Conservation (phyloP, 1,140 invertebrate genomes). For the Brachionus paranguensis region DNA sequence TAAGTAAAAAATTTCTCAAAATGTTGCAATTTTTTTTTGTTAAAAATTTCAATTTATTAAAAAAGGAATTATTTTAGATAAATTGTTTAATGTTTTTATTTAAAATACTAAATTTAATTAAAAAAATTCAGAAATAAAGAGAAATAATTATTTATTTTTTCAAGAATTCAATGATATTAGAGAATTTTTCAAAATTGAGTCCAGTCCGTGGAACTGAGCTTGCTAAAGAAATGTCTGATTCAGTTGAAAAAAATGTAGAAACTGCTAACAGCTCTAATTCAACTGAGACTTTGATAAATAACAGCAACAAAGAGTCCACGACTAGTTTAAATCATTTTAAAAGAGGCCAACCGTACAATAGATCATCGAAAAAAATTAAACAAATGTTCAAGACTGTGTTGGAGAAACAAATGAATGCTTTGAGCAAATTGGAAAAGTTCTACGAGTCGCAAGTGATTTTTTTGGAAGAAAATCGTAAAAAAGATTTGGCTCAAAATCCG, state of each 20-base stretch:
- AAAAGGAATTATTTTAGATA: too few species aligned
- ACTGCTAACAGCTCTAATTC: not conserved
- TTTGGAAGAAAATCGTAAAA: constrained; percentile 7
- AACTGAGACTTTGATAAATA: not conserved
- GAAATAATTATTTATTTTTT: too few species aligned
- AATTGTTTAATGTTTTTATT: too few species aligned
- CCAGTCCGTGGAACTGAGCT: not conserved
- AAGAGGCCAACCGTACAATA: not conserved
- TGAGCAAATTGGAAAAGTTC: constrained; percentile 29
- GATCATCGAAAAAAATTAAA: constrained; percentile 33
- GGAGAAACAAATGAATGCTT: constrained; percentile 36
- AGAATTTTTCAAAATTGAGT: constrained; percentile 16
- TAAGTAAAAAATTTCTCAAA: too few species aligned
- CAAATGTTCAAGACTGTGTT: constrained; percentile 35
- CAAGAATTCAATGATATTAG: not conserved
- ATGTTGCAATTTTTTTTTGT: too few species aligned
- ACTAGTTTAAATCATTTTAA: not conserved
- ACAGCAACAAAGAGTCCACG: not conserved
- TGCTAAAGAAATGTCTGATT: not conserved
- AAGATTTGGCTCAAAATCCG: constrained; percentile 13
- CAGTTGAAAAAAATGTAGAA: not conserved
- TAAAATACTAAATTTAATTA: too few species aligned
- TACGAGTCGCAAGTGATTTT: constrained; percentile 14
- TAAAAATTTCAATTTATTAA: too few species aligned
- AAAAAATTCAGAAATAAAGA: too few species aligned